Base-by-base conservation (phyloP, 2,888 invertebrate species). In the Cephus sareptanus region DNA sequence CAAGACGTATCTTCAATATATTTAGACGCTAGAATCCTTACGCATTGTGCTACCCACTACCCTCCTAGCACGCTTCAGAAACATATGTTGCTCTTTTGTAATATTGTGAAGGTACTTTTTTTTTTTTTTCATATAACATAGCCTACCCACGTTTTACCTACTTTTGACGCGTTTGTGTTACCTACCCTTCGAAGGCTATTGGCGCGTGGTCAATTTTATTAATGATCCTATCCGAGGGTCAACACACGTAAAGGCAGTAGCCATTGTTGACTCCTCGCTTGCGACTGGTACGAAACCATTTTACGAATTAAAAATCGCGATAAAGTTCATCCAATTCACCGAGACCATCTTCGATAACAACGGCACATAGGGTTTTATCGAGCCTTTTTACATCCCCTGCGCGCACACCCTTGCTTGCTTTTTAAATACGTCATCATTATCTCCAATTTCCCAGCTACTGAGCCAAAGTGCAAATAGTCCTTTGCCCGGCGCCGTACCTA, bases 181-280 rank as follows among this genome's bases (percentile, higher is more conserved):
- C 69, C 15, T 15, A 37, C 76, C 79, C 69, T 76, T 35, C 31
- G 73, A 30, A 69, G 79, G 74, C 79, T 83, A 84, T 76, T 81
- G 85, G 80, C 86, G 84, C 86, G 85, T 87, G 87, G 83, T 85
- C 85, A 84, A 85, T 85, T 84, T 82, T 83, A 84, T 87, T 85
- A 85, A 88, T 86, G 86, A 85, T 79, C 79, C 75, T 33, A 73
- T 30, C 11, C 12, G 74, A 4, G 35, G 74, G 71, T 71, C 71
- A 71, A 70, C 33, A 71, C 34, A 33, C 71, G 71, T 71, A 11
- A n/a, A 71, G 31, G 71, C 71, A 34, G 31, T 71, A 6, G 31
- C 12, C 33, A 71, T 23, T 56, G 56, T 56, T 1, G 6, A 56
- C 1, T 56, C 23, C 15, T 56, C 56, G 56, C 56, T 56, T 9